Evolutionary conservation across 2,113 vertebrate species (phyloP).

Genomic region (Notiomystis cincta): DNA sequence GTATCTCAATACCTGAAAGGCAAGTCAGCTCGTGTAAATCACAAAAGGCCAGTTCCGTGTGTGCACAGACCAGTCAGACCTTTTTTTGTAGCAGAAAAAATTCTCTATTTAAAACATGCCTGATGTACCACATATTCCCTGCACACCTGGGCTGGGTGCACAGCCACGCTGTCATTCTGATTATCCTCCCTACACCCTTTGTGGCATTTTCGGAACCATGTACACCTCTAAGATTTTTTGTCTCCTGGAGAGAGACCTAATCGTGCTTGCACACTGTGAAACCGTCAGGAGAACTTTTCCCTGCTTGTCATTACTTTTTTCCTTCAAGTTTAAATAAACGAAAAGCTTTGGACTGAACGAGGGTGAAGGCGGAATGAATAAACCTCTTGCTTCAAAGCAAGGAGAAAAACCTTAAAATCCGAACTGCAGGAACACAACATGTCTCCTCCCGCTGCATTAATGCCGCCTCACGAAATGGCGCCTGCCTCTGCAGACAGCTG

Average conservation of each 20-base stretch:
- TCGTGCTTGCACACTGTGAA: neutral
- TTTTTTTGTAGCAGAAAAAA: neutral
- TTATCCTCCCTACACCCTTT: accelerated
- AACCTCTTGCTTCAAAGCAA: neutral
- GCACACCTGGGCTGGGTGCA: neutral
- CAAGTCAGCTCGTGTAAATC: neutral
- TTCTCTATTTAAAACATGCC: neutral
- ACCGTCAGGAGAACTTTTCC: neutral
- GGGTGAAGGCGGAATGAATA: neutral
- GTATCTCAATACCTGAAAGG: neutral
- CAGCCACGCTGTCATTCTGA: accelerated
- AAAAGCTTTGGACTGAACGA: neutral
- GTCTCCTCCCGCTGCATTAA: neutral
- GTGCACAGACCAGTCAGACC: neutral
- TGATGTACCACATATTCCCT: neutral
- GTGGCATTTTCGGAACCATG: neutral
- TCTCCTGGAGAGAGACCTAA: neutral
- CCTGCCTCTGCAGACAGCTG: neutral
- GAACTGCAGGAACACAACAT: neutral
- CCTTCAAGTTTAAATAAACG: neutral
- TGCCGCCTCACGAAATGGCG: slow-evolving; percentile 40
- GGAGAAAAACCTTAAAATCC: neutral
- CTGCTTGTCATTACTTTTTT: neutral
- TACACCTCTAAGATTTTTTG: neutral
- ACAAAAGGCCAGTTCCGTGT: accelerated